Percentiles rank a stretch among this genome's conserved stretches.
phyloP scores from a whole-genome alignment of 2,888 invertebrate genomes.

The Thymelicus sylvestris region DNA sequence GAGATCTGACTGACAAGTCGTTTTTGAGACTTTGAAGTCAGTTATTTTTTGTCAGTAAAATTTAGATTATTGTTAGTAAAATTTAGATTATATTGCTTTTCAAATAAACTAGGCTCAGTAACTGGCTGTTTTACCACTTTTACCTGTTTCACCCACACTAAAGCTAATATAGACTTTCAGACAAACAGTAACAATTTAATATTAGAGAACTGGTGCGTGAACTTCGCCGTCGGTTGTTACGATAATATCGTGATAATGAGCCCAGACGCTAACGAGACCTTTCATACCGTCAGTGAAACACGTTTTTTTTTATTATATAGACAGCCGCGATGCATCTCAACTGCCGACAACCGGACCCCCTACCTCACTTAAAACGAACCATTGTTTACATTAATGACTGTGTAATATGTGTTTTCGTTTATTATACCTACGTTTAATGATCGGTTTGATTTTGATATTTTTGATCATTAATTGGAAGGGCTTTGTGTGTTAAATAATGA shows the following conservation, averaged over 20 bases:
- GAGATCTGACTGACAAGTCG: too few species aligned
- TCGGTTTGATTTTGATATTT: not conserved
- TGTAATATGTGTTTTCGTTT: conserved; percentile 19
- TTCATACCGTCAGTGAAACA: conserved; percentile 64
- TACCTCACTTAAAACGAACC: conserved; percentile 26
- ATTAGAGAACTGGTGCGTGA: conserved; percentile 24
- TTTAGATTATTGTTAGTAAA: too few species aligned
- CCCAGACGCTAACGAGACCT: conserved; percentile 66
- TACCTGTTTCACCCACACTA: too few species aligned
- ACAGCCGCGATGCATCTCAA: conserved; percentile 47
- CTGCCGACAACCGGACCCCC: conserved; percentile 28
- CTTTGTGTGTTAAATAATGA: not conserved
- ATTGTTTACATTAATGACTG: conserved; percentile 32
- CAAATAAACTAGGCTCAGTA: too few species aligned
- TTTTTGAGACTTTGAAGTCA: too few species aligned
- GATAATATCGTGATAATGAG: conserved; percentile 70
- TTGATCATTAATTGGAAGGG: not conserved
- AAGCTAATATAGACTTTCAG: not conserved
- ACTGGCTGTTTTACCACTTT: too few species aligned
- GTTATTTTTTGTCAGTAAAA: too few species aligned
- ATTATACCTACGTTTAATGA: not conserved
- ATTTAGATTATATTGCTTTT: too few species aligned
- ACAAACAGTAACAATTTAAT: conserved; percentile 6
- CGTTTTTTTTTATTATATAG: conserved; percentile 71
- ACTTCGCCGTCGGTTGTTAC: conserved; percentile 55